Evolutionary conservation across 1,140 invertebrate genomes (phyloP), one percentile per base, ranked within the genome.

Genomic region (Aphis craccivora): DNA sequence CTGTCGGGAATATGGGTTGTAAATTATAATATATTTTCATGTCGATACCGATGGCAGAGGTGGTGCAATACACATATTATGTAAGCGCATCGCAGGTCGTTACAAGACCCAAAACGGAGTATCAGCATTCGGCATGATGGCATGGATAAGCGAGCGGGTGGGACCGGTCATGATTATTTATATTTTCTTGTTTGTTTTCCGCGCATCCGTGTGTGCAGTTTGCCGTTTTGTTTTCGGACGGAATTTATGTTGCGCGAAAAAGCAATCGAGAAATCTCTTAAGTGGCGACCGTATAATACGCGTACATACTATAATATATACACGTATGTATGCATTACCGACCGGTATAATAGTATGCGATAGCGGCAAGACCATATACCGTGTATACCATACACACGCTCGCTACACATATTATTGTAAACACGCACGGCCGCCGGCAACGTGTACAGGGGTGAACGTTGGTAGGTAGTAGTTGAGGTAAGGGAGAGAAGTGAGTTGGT

Each of bases 241-340:
- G 53, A 92, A 92, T 92, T 92, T 92, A 92, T 84, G 91, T 92
- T 92, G 76, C 91, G 91, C 91, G 76, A 92, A 92, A 92, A 92
- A 92, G 91, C 91, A 92, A 92, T 92, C 48, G 91, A 53, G 81
- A 92, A 92, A 92, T 84, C 91, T 92, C 91, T 92, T 84, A 92
- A 92, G 91, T 92, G 76, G 91, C 91, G n/a, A 35, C 60, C 23
- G 40, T 67, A 60, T 60, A 55, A 51, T 88, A 51, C 45, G 43
- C n/a, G 88, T n/a, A 76, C 25, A 90, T 30, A 60, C 30, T 60
- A 60, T 60, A 60, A n/a, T 67, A 76, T 67, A 67, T 67, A 60
- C 14, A 48, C 11, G 48, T 48, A 51, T 20, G 48, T 51, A n/a
- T 76, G 14, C n/a, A 76, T 1, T 40, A 40, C 37, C 60, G 18